Evolutionary conservation across 2,888 invertebrate species (phyloP).

Genomic region (Zaprionus lineosus): DNA sequence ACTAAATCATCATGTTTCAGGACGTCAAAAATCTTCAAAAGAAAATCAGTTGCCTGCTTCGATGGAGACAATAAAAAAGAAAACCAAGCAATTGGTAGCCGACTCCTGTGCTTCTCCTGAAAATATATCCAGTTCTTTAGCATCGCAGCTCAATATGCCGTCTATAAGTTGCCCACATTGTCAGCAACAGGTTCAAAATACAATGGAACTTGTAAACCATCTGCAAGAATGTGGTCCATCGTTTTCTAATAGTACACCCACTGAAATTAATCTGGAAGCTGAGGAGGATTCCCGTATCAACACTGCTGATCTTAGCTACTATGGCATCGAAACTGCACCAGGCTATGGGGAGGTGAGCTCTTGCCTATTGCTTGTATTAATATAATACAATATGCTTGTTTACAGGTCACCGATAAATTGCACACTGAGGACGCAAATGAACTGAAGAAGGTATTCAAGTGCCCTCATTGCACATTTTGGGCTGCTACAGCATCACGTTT

Average conservation of each 20-base stretch:
- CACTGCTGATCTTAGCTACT: slow-evolving; percentile 80
- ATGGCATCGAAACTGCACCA: slow-evolving; percentile 84
- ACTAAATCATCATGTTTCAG: slow-evolving; percentile 92
- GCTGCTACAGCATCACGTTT: slow-evolving; percentile 96
- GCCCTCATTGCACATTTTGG: slow-evolving; percentile 96
- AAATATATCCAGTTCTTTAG: not conserved
- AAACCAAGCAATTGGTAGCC: not conserved
- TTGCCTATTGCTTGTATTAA: slow-evolving; percentile 2
- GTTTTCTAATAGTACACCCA: slow-evolving; percentile 29
- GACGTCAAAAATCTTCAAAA: slow-evolving; percentile 85
- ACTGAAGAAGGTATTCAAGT: slow-evolving; percentile 92
- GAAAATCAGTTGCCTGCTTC: slow-evolving; percentile 1
- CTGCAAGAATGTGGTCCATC: slow-evolving; percentile 47
- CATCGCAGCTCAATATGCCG: not conserved
- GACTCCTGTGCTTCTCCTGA: not conserved
- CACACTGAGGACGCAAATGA: slow-evolving; percentile 86
- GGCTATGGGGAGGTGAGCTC: slow-evolving; percentile 83
- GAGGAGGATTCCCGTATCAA: slow-evolving; percentile 52
- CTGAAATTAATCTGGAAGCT: slow-evolving; percentile 31
- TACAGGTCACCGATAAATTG: slow-evolving; percentile 84
- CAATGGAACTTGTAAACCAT: slow-evolving; percentile 48
- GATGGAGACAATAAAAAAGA: not conserved
- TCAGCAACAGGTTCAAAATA: slow-evolving; percentile 40
- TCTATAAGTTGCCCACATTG: slow-evolving; percentile 49
- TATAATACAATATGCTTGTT: slow-evolving; percentile 39